These are phyloP conservation scores for Orgyia antiqua DNA, from an alignment of 2,888 invertebrate species.

Conservation along the genomic window DNA sequence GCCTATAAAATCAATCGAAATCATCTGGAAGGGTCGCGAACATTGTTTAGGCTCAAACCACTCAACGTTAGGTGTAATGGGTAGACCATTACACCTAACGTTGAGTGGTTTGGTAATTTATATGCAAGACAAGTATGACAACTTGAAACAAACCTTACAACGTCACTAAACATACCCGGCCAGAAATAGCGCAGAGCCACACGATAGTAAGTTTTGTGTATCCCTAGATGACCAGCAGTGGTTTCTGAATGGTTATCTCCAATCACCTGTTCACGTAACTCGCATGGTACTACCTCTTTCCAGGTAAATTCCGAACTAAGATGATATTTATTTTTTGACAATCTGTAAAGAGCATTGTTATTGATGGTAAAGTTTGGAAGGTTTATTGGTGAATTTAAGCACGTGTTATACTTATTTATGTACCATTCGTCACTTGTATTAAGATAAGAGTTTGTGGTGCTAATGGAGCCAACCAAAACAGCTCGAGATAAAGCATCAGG, in stretches of 20 bases:
- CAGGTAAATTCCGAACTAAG: conserved; percentile 11
- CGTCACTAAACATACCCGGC: neutral
- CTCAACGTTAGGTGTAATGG: no score
- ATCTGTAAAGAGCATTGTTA: conserved; percentile 13
- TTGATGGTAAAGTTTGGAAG: conserved; percentile 15
- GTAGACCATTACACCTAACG: conserved; percentile 19
- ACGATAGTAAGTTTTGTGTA: neutral
- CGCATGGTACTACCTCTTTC: conserved; percentile 21
- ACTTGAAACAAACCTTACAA: neutral
- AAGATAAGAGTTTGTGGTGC: neutral
- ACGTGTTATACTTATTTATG: conserved; percentile 13
- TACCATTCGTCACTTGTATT: neutral
- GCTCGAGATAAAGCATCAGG: conserved; percentile 20
- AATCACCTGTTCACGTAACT: conserved; percentile 7
- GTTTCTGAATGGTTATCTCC: conserved; percentile 17
- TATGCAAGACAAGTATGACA: conserved; percentile 8
- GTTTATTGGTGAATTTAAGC: conserved; percentile 5
- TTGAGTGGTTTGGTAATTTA: conserved; percentile 12
- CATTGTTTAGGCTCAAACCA: conserved; percentile 16
- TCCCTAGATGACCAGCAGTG: conserved; percentile 17
- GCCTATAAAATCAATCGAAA: conserved; percentile 12
- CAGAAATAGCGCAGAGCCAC: conserved; percentile 8
- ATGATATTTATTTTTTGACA: conserved; percentile 7
- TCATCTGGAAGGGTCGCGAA: conserved; percentile 13
- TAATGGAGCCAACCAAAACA: neutral